Evolutionary conservation across 2,888 invertebrate species (phyloP), one percentile per base, ranked within the genome.

Genomic region (Tachystola acroxantha): DNA sequence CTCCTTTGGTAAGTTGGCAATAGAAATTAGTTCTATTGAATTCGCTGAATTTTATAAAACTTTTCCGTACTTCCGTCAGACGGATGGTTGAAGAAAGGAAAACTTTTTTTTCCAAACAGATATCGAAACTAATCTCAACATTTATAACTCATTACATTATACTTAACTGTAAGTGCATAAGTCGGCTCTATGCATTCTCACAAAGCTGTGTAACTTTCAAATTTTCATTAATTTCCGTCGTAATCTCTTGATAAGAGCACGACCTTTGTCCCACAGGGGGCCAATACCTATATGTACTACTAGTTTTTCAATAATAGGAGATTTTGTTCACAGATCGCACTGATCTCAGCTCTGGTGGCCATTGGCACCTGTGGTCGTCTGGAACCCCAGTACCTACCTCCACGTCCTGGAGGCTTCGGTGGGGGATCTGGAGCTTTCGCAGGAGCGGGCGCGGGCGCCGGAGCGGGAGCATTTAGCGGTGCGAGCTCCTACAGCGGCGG

Each of bases 281-380:
- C n/a, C n/a, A n/a, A n/a, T n/a, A n/a, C n/a, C n/a, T n/a, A n/a
- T n/a, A n/a, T n/a, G n/a, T n/a, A n/a, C n/a, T n/a, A n/a, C n/a
- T n/a, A n/a, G n/a, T n/a, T n/a, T n/a, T n/a, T n/a, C n/a, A n/a
- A n/a, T n/a, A n/a, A n/a, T n/a, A n/a, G n/a, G n/a, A n/a, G n/a
- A n/a, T n/a, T 24, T 10, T 31, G 12, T 31, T 35, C 9, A 24
- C n/a, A 38, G 29, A 39, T 43, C 19, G 6, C 16, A 19, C 43
- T 74, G 12, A 50, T 70, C 24, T 58, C 72, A 50, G 71, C 68
- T 34, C 48, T 80, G 22, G 50, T 81, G 45, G 73, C 76, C 19
- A 53, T 69, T n/a, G 67, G 54, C 0, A 70, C 69, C 16, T 76
- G 81, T 42, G 85, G 79, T 3, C 64, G 74, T 1, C 48, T 75